phyloP scores from a whole-genome alignment of 1,140 invertebrate species.

The Drosophila triauraria region DNA sequence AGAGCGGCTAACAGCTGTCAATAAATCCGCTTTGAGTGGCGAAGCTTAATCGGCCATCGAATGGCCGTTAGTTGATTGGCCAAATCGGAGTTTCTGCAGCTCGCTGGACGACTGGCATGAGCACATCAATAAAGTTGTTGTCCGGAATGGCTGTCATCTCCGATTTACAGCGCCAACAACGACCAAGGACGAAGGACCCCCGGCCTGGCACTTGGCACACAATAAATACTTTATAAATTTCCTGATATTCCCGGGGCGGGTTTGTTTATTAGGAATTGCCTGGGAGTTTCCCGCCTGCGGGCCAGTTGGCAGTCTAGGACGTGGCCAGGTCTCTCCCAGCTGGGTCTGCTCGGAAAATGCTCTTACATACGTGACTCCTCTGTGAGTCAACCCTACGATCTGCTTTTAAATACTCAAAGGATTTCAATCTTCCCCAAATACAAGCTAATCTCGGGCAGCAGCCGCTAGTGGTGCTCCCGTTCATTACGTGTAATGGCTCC shows the following conservation, averaged over 20 bases:
- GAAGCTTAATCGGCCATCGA: no score
- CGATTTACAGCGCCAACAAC: constrained; percentile 25
- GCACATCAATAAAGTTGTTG: constrained; percentile 19
- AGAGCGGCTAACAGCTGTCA: no score
- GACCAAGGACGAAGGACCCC: no score
- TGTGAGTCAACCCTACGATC: constrained; percentile 40
- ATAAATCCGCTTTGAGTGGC: no score
- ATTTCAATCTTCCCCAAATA: no score
- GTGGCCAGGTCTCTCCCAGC: no score
- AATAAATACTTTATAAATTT: constrained; percentile 57
- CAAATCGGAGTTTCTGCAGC: no score
- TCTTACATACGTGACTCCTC: constrained; percentile 3
- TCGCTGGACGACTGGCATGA: not conserved
- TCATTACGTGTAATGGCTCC: constrained; percentile 61
- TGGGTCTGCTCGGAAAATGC: no score
- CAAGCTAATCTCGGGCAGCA: not conserved
- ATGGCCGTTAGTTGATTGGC: no score
- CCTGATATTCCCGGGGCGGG: not conserved
- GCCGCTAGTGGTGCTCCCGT: constrained; percentile 9
- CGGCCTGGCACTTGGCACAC: constrained; percentile 9
- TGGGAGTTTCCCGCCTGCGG: constrained; percentile 7
- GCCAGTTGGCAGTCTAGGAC: not conserved
- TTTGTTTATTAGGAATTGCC: constrained; percentile 29
- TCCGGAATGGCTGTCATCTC: constrained; percentile 15
- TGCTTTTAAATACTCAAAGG: not conserved